phyloP scores from a whole-genome alignment of 92 coral and sea anemone species.

The Porites rus region DNA sequence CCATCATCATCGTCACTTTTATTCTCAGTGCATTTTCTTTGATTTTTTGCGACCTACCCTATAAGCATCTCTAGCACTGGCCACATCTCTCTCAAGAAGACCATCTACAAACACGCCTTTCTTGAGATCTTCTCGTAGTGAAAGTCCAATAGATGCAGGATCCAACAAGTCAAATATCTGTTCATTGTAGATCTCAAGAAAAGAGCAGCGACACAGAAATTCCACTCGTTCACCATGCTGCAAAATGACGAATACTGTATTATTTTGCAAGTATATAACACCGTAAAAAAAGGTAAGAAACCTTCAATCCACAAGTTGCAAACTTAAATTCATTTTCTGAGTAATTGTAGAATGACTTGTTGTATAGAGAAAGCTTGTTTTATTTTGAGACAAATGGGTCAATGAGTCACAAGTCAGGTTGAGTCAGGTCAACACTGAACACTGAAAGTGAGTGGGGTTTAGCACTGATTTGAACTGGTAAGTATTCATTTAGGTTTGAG shows the following conservation, averaged over 20 bases:
- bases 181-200: conserved; percentile 97
- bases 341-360: too few species aligned
- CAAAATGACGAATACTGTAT: background rate
- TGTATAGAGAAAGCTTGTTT: too few species aligned
- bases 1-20: too few species aligned
- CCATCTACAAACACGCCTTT: conserved; percentile 98
- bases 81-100: conserved; percentile 86
- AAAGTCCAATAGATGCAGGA: conserved; percentile 96
- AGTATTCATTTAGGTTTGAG: too few species aligned
- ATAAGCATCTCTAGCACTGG: conserved; percentile 97
- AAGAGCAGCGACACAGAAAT: conserved; percentile 94
- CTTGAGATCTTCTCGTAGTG: conserved; percentile 94
- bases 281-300: background rate
- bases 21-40: background rate
- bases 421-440: too few species aligned
- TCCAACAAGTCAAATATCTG: conserved; percentile 96
- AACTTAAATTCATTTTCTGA: too few species aligned
- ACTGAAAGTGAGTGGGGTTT: too few species aligned
- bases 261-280: too few species aligned
- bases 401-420: too few species aligned
- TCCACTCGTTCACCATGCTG: conserved; percentile 97
- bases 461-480: too few species aligned
- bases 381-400: too few species aligned
- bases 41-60: conserved; percentile 59
- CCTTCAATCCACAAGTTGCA: background rate